Percentiles rank a stretch among this genome's conserved stretches.
phyloP scores from a whole-genome alignment of 2,113 vertebrate genomes.

The Melanostigma gelatinosum region DNA sequence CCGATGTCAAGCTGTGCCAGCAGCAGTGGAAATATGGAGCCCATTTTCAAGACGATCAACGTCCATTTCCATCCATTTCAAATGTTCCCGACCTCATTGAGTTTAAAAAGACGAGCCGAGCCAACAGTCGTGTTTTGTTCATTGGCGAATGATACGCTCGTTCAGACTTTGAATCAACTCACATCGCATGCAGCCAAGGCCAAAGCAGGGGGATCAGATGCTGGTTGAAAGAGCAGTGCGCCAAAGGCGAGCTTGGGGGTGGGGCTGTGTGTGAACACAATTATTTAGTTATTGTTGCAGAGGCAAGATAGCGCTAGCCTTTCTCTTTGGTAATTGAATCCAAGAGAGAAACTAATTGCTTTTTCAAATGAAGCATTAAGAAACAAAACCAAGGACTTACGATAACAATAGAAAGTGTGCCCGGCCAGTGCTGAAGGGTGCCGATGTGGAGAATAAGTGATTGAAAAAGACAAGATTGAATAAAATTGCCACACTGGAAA shows the following conservation, averaged over 20 bases:
- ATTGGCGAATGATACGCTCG: slow-evolving; percentile 51
- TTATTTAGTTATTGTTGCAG: slow-evolving; percentile 68
- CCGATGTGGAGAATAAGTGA: slow-evolving; percentile 31
- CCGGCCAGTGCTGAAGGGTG: slow-evolving; percentile 24
- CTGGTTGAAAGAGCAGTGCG: slow-evolving; percentile 41
- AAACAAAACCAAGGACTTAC: slow-evolving; percentile 55
- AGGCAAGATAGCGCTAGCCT: slow-evolving; percentile 61
- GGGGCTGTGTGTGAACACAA: slow-evolving; percentile 52
- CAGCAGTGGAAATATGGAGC: slow-evolving; percentile 55
- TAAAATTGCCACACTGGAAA: slow-evolving; percentile 25
- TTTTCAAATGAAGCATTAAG: slow-evolving; percentile 73
- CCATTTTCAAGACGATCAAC: slow-evolving; percentile 40
- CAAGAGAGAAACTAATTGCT: slow-evolving; percentile 67
- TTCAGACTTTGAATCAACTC: slow-evolving; percentile 45
- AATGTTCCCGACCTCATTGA: slow-evolving; percentile 44
- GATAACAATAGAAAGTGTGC: slow-evolving; percentile 57
- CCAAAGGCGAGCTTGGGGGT: slow-evolving; percentile 26
- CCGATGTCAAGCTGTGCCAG: slow-evolving; percentile 47
- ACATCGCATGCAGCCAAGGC: slow-evolving; percentile 30
- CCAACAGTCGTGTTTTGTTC: slow-evolving; percentile 60
- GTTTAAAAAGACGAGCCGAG: slow-evolving; percentile 46
- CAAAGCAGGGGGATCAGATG: slow-evolving; percentile 22
- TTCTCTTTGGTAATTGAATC: slow-evolving; percentile 73
- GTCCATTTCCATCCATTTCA: slow-evolving; percentile 48
- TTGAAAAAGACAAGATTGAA: slow-evolving; percentile 41